A percentile compares a stretch with the other conserved stretches of the same genome.
Evolutionary conservation across 2,113 vertebrate genomes (phyloP).

Genomic region (Gallinago jamesoni): DNA sequence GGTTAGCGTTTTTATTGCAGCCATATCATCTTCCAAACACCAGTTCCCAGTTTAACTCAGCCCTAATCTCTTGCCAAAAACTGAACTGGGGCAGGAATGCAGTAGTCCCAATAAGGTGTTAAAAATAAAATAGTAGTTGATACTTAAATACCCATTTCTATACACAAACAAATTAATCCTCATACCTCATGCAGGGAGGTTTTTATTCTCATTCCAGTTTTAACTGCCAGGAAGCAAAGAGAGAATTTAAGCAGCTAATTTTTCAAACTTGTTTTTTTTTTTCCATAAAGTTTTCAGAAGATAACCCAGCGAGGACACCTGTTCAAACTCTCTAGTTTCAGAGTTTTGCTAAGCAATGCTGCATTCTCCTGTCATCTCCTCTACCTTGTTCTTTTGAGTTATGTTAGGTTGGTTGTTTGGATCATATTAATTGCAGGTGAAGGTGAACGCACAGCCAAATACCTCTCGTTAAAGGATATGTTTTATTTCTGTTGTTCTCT

Average conservation of each 20-base stretch:
- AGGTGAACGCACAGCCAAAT: background rate
- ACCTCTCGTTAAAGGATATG: background rate
- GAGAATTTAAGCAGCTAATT: constrained; percentile 37
- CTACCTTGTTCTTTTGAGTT: background rate
- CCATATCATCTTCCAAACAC: constrained; percentile 25
- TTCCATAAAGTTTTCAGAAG: constrained; percentile 3
- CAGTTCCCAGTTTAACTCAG: constrained; percentile 27
- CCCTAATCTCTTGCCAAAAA: constrained; percentile 46
- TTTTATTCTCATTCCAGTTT: constrained; percentile 54
- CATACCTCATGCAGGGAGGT: constrained; percentile 40
- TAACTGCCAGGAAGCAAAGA: constrained; percentile 52
- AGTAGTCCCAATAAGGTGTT: constrained; percentile 30
- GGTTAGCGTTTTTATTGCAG: constrained; percentile 9
- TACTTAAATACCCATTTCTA: constrained; percentile 46
- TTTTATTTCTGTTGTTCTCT: background rate
- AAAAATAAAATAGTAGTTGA: constrained; percentile 57
- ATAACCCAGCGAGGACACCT: background rate
- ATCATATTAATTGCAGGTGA: background rate
- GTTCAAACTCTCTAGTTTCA: background rate
- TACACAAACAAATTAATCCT: constrained; percentile 55
- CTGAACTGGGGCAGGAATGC: background rate
- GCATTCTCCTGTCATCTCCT: background rate
- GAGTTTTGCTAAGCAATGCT: background rate
- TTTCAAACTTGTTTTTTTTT: constrained; percentile 17
- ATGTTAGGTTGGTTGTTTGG: background rate